Percentiles rank a stretch among this genome's conserved stretches.
phyloP scores from a whole-genome alignment of 2,888 invertebrate species.

The Petrolisthes cinctipes region DNA sequence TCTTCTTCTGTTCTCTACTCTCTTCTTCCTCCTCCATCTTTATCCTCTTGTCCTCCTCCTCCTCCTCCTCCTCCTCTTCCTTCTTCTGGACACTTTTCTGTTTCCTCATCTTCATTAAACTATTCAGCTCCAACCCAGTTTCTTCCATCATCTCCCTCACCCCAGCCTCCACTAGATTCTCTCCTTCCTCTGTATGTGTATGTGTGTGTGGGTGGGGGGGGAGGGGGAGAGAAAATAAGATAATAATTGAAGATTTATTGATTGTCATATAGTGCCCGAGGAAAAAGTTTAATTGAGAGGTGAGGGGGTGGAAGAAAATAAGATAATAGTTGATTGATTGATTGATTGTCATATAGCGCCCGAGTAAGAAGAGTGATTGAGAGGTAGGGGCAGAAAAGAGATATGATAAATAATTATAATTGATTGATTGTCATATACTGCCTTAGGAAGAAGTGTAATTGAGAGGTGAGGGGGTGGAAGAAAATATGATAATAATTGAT shows the following conservation, averaged over 20 bases:
- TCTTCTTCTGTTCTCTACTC: neutral
- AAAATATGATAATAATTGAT: too few relatives aligned
- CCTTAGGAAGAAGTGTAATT: too few relatives aligned
- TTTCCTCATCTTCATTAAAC: neutral
- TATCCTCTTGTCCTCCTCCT: neutral
- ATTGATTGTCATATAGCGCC: too few relatives aligned
- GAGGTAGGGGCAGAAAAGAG: too few relatives aligned
- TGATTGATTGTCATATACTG: too few relatives aligned
- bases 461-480: too few relatives aligned
- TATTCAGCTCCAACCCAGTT: conserved; percentile 68
- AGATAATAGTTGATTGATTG: too few relatives aligned
- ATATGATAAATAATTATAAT: too few relatives aligned
- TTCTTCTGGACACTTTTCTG: neutral
- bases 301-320: too few relatives aligned
- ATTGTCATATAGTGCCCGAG: too few relatives aligned
- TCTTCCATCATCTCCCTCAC: conserved; percentile 71
- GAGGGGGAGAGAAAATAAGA: neutral
- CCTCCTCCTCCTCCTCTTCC: neutral
- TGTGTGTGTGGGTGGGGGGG: neutral
- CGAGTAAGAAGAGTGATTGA: too few relatives aligned
- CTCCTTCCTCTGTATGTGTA: conserved; percentile 66
- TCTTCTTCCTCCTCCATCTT: neutral
- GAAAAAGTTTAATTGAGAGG: too few relatives aligned
- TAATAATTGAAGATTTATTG: neutral
- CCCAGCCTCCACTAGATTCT: conserved; percentile 69